Conservation (phyloP, 1,140 invertebrate genomes). For the Trichogramma pretiosum region DNA sequence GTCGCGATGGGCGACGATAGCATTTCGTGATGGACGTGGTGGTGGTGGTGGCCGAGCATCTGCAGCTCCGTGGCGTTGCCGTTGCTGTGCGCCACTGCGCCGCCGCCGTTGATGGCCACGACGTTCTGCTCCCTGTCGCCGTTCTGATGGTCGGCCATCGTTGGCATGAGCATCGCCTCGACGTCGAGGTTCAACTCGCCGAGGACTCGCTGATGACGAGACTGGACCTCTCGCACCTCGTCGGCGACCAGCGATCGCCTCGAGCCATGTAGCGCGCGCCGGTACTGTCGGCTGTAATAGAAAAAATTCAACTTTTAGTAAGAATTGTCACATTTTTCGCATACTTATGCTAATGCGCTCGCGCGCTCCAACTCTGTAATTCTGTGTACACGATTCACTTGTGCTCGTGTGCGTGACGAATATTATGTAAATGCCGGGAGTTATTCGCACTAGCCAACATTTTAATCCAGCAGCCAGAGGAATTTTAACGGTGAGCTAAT, state of each 20-base stretch:
- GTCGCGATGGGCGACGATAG: conserved; percentile 57
- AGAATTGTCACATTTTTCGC: too few species aligned
- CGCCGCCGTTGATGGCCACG: conserved; percentile 36
- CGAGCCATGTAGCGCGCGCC: conserved; percentile 34
- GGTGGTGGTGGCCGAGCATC: conserved; percentile 50
- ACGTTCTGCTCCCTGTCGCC: conserved; percentile 34
- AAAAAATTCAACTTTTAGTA: too few species aligned
- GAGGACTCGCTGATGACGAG: conserved; percentile 67
- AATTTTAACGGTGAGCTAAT: too few species aligned
- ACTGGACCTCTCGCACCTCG: conserved; percentile 70
- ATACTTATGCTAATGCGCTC: too few species aligned
- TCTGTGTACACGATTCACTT: too few species aligned
- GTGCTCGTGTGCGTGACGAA: too few species aligned
- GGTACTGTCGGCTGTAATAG: conserved; percentile 38
- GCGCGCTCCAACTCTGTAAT: too few species aligned
- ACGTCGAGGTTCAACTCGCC: conserved; percentile 78
- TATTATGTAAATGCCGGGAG: too few species aligned
- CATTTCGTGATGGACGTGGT: conserved; percentile 64
- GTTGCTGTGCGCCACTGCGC: conserved; percentile 38
- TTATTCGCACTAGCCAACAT: too few species aligned
- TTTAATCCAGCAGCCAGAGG: too few species aligned
- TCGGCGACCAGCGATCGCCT: conserved; percentile 60
- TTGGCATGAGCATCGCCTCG: conserved; percentile 80
- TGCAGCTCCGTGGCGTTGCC: conserved; percentile 53
- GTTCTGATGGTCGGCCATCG: conserved; percentile 36